phyloP scores from a whole-genome alignment of 2,888 invertebrate species.

The Gastracanthus pulcherrimus region DNA sequence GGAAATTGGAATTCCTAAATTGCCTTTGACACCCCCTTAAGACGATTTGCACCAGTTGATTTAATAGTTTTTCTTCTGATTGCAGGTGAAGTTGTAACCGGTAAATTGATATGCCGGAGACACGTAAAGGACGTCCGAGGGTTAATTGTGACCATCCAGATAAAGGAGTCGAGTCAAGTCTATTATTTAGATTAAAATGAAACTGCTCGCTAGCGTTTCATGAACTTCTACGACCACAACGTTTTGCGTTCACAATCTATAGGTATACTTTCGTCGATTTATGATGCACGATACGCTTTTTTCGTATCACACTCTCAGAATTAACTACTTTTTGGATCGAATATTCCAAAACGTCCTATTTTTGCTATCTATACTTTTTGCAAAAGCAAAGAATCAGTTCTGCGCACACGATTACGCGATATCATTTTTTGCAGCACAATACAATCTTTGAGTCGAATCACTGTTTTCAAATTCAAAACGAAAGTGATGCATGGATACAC shows the following conservation, averaged over 20 bases:
- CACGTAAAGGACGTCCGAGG: constrained; percentile 87
- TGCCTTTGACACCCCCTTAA: too few species aligned
- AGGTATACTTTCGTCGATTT: constrained; percentile 7
- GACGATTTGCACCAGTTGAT: too few species aligned
- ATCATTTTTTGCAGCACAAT: constrained; percentile 37
- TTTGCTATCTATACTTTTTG: constrained; percentile 39
- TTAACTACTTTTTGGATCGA: constrained; percentile 28
- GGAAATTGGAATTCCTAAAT: too few species aligned
- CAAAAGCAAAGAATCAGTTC: constrained; percentile 23
- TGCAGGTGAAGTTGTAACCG: constrained; percentile 81
- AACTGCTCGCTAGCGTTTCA: background rate
- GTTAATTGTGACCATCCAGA: constrained; percentile 84
- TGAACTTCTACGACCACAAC: constrained; percentile 8
- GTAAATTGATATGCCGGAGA: constrained; percentile 86
- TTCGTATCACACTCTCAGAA: constrained; percentile 23
- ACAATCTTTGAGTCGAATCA: constrained; percentile 36
- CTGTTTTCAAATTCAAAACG: background rate
- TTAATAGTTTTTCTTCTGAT: too few species aligned
- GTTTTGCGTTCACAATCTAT: constrained; percentile 22
- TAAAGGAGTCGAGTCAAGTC: constrained; percentile 74
- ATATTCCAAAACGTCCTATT: constrained; percentile 26
- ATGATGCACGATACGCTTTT: constrained; percentile 25
- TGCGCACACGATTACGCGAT: constrained; percentile 26
- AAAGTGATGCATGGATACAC: constrained; percentile 31
- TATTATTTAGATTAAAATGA: constrained; percentile 72